These are phyloP conservation scores for Neelides sp. DNA, from an alignment of 1,140 invertebrate species.

Conservation along the genomic window DNA sequence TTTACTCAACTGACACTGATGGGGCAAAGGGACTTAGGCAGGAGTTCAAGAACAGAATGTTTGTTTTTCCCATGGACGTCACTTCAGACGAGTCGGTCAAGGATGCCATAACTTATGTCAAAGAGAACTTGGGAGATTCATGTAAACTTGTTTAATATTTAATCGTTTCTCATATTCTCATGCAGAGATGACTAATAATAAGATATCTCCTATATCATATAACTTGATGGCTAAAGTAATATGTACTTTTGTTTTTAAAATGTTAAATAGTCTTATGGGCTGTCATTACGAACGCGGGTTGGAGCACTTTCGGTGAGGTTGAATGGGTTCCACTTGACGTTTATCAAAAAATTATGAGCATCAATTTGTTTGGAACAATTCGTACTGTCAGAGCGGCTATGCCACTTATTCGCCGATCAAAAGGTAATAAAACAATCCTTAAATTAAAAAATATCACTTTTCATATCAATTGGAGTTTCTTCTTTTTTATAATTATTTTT, in stretches of 20 bases:
- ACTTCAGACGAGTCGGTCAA: slow-evolving; percentile 59
- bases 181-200: too few species aligned
- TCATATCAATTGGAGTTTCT: background rate
- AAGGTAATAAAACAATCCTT: slow-evolving; percentile 41
- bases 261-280: slow-evolving; percentile 15
- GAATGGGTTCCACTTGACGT: slow-evolving; percentile 70
- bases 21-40: slow-evolving; percentile 56
- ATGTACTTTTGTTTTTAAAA: background rate
- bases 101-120: slow-evolving; percentile 57
- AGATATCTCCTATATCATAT: too few species aligned
- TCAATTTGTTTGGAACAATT: slow-evolving; percentile 55
- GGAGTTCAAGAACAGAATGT: slow-evolving; percentile 57
- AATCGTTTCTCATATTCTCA: too few species aligned
- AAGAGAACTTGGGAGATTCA: slow-evolving; percentile 59
- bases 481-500: slow-evolving; percentile 1
- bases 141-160: too few species aligned
- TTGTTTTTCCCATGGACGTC: slow-evolving; percentile 58
- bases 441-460: background rate
- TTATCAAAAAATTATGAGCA: slow-evolving; percentile 55
- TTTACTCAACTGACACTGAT: slow-evolving; percentile 47
- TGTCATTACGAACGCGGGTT: slow-evolving; percentile 34
- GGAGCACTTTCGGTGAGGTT: slow-evolving; percentile 73
- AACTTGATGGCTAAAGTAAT: background rate
- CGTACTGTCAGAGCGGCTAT: slow-evolving; percentile 51
- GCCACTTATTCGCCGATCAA: slow-evolving; percentile 58